phyloP scores from a whole-genome alignment of 1,140 invertebrate species.

The Teleogryllus occipitalis region DNA sequence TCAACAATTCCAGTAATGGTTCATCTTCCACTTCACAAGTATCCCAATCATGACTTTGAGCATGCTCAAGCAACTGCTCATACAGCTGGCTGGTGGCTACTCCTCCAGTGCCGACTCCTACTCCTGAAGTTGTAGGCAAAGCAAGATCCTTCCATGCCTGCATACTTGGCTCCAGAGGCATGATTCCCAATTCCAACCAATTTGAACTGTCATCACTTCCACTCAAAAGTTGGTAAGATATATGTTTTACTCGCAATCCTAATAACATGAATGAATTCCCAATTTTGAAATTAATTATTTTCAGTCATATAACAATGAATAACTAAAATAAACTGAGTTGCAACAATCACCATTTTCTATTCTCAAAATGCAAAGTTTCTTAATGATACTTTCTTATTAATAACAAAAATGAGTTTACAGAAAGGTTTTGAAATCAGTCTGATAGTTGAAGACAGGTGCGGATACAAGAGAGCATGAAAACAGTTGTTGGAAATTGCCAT shows the following conservation, averaged over 20 bases:
- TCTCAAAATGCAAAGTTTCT: no score
- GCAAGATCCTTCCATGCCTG: neutral
- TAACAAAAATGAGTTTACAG: no score
- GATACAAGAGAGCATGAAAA: no score
- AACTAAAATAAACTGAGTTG: no score
- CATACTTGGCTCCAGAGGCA: neutral
- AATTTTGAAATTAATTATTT: no score
- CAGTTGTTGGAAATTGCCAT: no score
- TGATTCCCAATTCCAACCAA: neutral
- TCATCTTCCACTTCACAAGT: conserved; percentile 41
- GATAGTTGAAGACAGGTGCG: no score
- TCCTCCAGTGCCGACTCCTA: neutral
- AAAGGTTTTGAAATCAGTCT: no score
- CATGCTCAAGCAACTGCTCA: conserved; percentile 31
- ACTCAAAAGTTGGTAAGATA: neutral
- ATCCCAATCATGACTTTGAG: conserved; percentile 40
- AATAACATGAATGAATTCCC: no score
- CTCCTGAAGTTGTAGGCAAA: neutral
- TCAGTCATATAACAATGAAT: no score
- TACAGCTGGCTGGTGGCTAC: conserved; percentile 24
- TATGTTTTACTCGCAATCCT: neutral
- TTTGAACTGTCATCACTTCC: neutral
- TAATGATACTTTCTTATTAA: no score
- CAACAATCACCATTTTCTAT: no score
- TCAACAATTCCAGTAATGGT: conserved; percentile 40